Evolutionary conservation across 1,140 invertebrate genomes (phyloP), one percentile per base, ranked within the genome.

Genomic region (Drosophila santomea): DNA sequence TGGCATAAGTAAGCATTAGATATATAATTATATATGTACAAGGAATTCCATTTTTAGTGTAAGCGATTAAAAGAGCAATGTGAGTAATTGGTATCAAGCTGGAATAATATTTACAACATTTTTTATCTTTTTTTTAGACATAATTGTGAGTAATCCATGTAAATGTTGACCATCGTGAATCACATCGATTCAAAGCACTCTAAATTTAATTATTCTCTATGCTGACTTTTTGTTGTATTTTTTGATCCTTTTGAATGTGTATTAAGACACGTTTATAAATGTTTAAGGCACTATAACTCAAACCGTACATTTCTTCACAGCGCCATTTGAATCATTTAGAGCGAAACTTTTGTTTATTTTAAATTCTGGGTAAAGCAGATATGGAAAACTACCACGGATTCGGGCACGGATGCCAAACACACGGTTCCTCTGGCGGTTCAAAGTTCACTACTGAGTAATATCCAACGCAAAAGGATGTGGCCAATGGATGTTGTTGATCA

Each of bases 381-480:
- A 62, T 61, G 64, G 28, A 64, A 68, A 64, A 68, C 15, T 68
- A 64, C 45, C 60, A 64, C 38, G 7, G 50, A 51, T 62, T 60
- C 41, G 38, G 41, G 41, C 57, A 35, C 15, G 55, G 38, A 43
- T 25, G 25, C 52, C 7, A 36, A 55, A 25, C 28, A 35, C 41
- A 35, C 61, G 7, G 20, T 14, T 47, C 43, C 38, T 64, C 32
- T 60, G 58, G 55, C 12, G 57, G 44, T 41, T 48, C 63, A 68
- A 71, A 71, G 67, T 69, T 71, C 67, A 72, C 43, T 68, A 20
- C 23, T 38, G 52, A 38, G 50, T 38, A 38, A 25, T 66, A 23
- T 50, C n/a, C 25, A 50, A 50, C 50, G 41, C 43, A 47, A 83
- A 74, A 83, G 80, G 80, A 83, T 83, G 75, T 66, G 36, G 23